Percentiles rank a stretch among this genome's conserved stretches.
phyloP scores from a whole-genome alignment of 2,888 invertebrate species.

The Prostheceraeus crozeri region DNA sequence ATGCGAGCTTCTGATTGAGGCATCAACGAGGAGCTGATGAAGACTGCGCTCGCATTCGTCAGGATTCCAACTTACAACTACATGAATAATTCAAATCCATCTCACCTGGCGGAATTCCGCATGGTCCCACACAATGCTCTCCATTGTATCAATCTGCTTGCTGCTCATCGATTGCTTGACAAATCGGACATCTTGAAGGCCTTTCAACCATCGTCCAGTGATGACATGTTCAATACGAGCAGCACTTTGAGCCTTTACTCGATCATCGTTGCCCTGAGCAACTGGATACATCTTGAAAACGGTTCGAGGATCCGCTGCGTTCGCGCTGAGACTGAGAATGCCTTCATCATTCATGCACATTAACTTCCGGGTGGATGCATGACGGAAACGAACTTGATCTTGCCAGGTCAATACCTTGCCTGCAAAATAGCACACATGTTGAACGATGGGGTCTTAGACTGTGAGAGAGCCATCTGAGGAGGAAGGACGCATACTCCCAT shows the following conservation, averaged over 20 bases:
- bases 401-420: constrained; percentile 27
- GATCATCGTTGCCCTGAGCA: constrained; percentile 47
- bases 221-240: constrained; percentile 40
- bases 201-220: constrained; percentile 40
- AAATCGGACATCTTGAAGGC: constrained; percentile 1
- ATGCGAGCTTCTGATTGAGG: no score
- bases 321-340: constrained; percentile 38
- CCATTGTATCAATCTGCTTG: constrained; percentile 8
- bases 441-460: no score
- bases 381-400: constrained; percentile 35
- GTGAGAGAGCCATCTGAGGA: no score
- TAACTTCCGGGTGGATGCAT: constrained; percentile 30
- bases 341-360: constrained; percentile 21
- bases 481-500: no score
- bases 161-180: constrained; percentile 10
- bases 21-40: no score
- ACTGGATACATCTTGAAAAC: constrained; percentile 45
- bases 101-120: constrained; percentile 13
- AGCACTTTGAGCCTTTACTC: neutral
- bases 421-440: no score
- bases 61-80: no score
- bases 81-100: no score
- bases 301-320: constrained; percentile 54
- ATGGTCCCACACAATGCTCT: constrained; percentile 20
- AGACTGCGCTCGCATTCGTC: no score